Conservation (phyloP, 2,113 vertebrate genomes). For the Setophaga coronata region DNA sequence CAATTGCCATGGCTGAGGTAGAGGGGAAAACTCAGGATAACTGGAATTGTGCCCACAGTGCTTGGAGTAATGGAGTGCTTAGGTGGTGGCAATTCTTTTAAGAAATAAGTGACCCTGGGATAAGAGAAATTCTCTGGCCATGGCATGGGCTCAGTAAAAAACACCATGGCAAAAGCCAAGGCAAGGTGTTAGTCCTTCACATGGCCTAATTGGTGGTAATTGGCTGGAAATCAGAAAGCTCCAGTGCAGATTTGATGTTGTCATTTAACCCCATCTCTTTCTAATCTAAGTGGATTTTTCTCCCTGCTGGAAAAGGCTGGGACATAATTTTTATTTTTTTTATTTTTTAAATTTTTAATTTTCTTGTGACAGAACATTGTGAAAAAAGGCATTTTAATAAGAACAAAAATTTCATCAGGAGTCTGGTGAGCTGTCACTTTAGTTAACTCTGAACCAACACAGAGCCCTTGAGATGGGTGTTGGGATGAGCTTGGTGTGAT, state of each 20-base stretch:
- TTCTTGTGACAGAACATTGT: not conserved
- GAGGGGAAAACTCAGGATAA: not conserved
- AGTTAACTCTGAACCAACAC: not conserved
- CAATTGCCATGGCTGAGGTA: not conserved
- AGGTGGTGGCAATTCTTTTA: not conserved
- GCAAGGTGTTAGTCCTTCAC: not conserved
- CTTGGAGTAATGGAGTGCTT: not conserved
- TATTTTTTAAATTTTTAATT: not conserved
- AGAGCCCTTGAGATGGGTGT: not conserved
- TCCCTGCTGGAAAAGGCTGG: not conserved
- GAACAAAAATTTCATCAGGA: not conserved
- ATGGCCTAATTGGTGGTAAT: not conserved
- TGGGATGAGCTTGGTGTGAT: not conserved
- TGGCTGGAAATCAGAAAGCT: not conserved
- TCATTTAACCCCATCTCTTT: not conserved
- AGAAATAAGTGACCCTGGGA: not conserved
- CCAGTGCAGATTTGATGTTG: not conserved
- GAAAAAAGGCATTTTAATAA: not conserved
- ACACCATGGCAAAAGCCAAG: fast-evolving
- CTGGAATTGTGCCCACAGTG: not conserved
- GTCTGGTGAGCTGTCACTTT: not conserved
- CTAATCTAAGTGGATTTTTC: not conserved
- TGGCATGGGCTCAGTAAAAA: not conserved
- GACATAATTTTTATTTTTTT: not conserved
- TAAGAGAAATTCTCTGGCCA: not conserved